These are phyloP conservation scores for Phalangium opilio DNA, from an alignment of 2,888 invertebrate genomes.

Conservation along the genomic window DNA sequence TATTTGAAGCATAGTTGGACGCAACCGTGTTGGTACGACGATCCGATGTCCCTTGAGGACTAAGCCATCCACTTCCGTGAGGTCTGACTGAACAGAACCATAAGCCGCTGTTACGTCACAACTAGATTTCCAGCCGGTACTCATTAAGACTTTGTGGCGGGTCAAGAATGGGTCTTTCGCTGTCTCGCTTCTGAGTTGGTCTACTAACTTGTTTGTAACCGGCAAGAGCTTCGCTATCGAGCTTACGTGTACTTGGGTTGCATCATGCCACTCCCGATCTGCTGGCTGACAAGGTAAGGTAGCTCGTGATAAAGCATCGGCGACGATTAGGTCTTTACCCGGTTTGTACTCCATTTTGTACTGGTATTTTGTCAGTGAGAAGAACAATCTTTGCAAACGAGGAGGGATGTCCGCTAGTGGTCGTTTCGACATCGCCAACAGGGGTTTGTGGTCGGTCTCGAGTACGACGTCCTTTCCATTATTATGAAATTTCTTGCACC, in stretches of 20 bases:
- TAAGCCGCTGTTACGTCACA: background rate
- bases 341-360: slow-evolving; percentile 7
- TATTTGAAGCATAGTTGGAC: background rate
- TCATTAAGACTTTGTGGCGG: background rate
- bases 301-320: slow-evolving; percentile 19
- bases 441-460: slow-evolving; percentile 30
- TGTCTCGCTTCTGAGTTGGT: background rate
- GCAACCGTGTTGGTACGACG: slow-evolving; percentile 1
- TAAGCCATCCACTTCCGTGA: slow-evolving; percentile 2
- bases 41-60: slow-evolving; percentile 2
- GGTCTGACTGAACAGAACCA: slow-evolving; percentile 4
- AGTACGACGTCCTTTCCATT: slow-evolving; percentile 20
- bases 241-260: too few species aligned
- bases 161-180: background rate
- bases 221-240: too few species aligned
- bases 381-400: slow-evolving; percentile 27
- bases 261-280: too few species aligned
- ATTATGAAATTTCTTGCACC: background rate
- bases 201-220: background rate
- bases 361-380: slow-evolving; percentile 12
- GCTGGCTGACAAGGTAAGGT: background rate
- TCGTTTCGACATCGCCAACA: slow-evolving; percentile 27
- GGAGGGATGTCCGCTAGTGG: slow-evolving; percentile 26
- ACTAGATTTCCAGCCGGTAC: slow-evolving; percentile 2
- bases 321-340: slow-evolving; percentile 17